Percentiles rank a stretch among this genome's conserved stretches.
phyloP scores from a whole-genome alignment of 2,797 vertebrate species.

The Lutjanus argentimaculatus region DNA sequence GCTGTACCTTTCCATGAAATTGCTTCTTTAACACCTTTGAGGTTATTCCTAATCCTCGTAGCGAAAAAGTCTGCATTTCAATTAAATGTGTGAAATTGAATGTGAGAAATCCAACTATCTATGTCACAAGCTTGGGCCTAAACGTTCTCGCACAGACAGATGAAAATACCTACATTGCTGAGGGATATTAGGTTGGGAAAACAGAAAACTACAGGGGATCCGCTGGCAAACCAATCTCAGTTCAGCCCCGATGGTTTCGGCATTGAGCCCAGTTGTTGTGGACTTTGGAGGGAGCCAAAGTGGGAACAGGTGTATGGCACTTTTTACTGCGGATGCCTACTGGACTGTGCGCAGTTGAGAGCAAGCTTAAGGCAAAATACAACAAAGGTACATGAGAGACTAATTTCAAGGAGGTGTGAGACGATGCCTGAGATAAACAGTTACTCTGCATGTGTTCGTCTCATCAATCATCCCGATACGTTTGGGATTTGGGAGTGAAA shows the following conservation, averaged over 20 bases:
- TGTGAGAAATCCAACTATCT: conserved; percentile 14
- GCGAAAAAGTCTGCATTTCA: conserved; percentile 20
- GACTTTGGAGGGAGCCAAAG: conserved; percentile 57
- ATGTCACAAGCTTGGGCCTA: neutral
- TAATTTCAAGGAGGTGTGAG: conserved; percentile 53
- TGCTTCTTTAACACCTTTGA: conserved; percentile 36
- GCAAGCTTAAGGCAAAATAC: conserved; percentile 33
- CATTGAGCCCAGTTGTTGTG: conserved; percentile 67
- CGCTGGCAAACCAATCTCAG: conserved; percentile 45
- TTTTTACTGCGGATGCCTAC: conserved; percentile 51
- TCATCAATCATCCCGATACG: conserved; percentile 67
- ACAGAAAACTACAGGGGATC: conserved; percentile 36
- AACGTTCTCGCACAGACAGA: neutral
- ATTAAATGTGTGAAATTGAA: conserved; percentile 37
- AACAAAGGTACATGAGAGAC: conserved; percentile 60
- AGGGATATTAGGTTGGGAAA: conserved; percentile 28
- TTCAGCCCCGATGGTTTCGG: conserved; percentile 37
- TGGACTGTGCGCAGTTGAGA: conserved; percentile 16
- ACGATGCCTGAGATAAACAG: conserved; percentile 66
- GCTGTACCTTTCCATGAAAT: conserved; percentile 31
- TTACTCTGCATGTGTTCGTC: conserved; percentile 68
- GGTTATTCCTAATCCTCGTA: conserved; percentile 21
- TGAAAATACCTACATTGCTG: conserved; percentile 23
- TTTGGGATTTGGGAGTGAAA: conserved; percentile 63
- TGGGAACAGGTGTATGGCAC: conserved; percentile 76